Conservation (phyloP, 2,113 vertebrate genomes). For the Malaclemys terrapin region DNA sequence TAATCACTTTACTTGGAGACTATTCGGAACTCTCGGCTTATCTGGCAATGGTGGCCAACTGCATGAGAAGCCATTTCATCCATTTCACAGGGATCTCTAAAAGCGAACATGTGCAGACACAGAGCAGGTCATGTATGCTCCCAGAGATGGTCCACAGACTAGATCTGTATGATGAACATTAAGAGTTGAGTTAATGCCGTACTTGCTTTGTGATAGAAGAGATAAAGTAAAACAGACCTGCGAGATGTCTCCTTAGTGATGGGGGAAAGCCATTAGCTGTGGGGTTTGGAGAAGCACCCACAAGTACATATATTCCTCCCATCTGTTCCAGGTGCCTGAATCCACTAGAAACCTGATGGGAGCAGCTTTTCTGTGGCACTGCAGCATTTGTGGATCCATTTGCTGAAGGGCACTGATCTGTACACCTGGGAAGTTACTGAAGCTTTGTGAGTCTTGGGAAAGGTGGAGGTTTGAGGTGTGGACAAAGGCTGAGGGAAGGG, state of each 20-base stretch:
- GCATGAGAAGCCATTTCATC: neutral
- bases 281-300: neutral
- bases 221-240: neutral
- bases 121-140: rapidly evolving
- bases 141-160: neutral
- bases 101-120: neutral
- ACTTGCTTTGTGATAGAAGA: rapidly evolving
- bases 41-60: rapidly evolving
- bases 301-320: neutral
- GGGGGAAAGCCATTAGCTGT: neutral
- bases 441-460: neutral
- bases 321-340: neutral
- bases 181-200: neutral
- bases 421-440: neutral
- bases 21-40: neutral
- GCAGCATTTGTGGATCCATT: neutral
- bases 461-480: neutral
- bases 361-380: neutral
- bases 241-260: neutral
- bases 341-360: neutral
- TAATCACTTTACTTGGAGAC: neutral
- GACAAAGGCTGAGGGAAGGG: neutral
- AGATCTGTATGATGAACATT: neutral
- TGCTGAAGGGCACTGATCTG: neutral
- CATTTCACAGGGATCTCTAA: neutral